phyloP scores from a whole-genome alignment of 2,113 vertebrate species.

The Notiomystis cincta region DNA sequence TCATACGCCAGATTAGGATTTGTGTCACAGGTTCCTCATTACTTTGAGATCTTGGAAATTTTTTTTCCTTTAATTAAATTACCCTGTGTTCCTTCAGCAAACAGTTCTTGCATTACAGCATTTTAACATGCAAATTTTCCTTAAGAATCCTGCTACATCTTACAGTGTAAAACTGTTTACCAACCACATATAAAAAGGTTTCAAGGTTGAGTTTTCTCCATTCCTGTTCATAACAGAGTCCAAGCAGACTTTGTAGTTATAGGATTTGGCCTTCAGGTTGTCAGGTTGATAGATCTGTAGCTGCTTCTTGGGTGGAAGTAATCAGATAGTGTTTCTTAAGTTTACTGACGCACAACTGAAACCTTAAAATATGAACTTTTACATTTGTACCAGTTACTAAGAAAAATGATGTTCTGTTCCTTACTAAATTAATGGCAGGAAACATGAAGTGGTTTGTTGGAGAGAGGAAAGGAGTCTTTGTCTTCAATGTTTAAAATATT shows the following conservation, averaged over 20 bases:
- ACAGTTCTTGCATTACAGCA: background rate
- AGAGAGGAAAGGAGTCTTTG: background rate
- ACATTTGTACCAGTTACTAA: background rate
- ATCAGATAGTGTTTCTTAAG: background rate
- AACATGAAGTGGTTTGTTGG: background rate
- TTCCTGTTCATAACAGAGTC: background rate
- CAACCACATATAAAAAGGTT: background rate
- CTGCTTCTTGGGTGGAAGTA: background rate
- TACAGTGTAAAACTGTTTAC: background rate
- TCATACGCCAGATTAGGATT: slow-evolving; percentile 65
- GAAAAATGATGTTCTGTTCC: background rate
- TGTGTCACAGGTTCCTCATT: slow-evolving; percentile 44
- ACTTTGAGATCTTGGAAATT: background rate
- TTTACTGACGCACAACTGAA: background rate
- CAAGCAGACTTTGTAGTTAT: background rate
- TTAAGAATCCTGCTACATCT: background rate
- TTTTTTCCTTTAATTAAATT: slow-evolving; percentile 6
- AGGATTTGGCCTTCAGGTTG: background rate
- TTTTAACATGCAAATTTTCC: background rate
- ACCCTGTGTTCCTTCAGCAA: background rate
- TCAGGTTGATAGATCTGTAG: background rate
- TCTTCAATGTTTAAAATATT: background rate
- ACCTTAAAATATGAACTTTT: background rate
- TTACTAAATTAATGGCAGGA: background rate
- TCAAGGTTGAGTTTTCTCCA: background rate